Percentiles rank a stretch among this genome's conserved stretches.
These are phyloP conservation scores for Mastomys coucha DNA, from an alignment of 2,113 vertebrate genomes.

Conservation along the genomic window DNA sequence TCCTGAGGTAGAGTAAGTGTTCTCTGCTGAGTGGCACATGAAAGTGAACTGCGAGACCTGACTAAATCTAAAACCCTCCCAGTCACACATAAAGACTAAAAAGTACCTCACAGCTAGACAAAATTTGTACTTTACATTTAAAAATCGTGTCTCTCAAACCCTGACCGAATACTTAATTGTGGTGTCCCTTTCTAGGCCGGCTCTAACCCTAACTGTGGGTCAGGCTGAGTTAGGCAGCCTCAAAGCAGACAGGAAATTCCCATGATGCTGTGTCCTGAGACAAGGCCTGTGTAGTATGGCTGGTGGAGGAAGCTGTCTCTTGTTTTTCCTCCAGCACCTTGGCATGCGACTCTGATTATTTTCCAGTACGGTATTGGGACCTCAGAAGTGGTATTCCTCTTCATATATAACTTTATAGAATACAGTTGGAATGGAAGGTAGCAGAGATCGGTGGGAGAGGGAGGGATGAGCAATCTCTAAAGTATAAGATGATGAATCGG, in stretches of 20 bases:
- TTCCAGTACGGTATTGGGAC: neutral
- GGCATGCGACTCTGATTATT: neutral
- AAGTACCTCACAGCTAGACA: neutral
- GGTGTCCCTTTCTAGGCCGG: neutral
- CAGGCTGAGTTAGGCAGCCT: neutral
- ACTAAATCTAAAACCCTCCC: neutral
- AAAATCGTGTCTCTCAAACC: constrained; percentile 32
- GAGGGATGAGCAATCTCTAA: neutral
- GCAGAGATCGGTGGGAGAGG: no score
- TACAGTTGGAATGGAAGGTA: neutral
- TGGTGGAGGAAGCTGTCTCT: neutral
- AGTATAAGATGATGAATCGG: neutral
- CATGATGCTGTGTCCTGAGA: neutral
- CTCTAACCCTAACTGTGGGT: neutral
- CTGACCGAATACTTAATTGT: neutral
- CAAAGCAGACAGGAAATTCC: neutral
- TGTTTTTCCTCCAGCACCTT: neutral
- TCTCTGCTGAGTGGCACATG: constrained; percentile 67
- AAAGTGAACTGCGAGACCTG: neutral
- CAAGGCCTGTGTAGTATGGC: neutral
- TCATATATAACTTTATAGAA: neutral
- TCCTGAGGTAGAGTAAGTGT: constrained; percentile 56
- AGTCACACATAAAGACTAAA: neutral
- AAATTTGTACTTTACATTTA: constrained; percentile 23
- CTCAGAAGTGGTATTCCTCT: neutral